phyloP scores from a whole-genome alignment of 2,888 invertebrate species.

The Phlogophora meticulosa region DNA sequence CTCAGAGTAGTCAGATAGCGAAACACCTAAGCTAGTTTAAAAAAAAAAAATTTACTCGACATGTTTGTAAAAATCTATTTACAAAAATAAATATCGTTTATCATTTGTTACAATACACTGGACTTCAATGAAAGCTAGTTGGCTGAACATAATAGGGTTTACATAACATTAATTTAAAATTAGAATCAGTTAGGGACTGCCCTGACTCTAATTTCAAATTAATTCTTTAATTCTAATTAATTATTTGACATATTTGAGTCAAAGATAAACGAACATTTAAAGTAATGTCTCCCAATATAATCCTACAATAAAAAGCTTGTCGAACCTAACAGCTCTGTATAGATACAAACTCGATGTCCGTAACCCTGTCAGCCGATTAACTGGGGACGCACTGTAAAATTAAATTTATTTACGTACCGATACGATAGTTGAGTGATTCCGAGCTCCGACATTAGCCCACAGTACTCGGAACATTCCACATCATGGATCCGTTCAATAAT shows the following conservation, averaged over 20 bases:
- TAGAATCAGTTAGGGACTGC: no score
- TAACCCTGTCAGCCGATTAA: constrained; percentile 75
- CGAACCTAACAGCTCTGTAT: constrained; percentile 60
- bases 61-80: no score
- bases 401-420: constrained; percentile 83
- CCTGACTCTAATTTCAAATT: no score
- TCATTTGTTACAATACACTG: background rate
- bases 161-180: background rate
- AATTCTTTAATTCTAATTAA: no score
- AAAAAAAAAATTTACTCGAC: no score
- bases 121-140: background rate
- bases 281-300: constrained; percentile 5
- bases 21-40: no score
- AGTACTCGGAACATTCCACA: constrained; percentile 68
- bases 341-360: constrained; percentile 69
- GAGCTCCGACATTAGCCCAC: constrained; percentile 58
- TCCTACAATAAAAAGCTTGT: background rate
- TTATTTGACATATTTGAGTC: no score
- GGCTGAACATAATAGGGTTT: background rate
- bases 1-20: no score
- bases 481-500: constrained; percentile 70
- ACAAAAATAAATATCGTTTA: no score
- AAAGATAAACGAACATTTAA: no score
- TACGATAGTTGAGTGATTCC: constrained; percentile 69
- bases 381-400: constrained; percentile 81